phyloP scores from a whole-genome alignment of 2,888 invertebrate species.

The Tachystola acroxantha region DNA sequence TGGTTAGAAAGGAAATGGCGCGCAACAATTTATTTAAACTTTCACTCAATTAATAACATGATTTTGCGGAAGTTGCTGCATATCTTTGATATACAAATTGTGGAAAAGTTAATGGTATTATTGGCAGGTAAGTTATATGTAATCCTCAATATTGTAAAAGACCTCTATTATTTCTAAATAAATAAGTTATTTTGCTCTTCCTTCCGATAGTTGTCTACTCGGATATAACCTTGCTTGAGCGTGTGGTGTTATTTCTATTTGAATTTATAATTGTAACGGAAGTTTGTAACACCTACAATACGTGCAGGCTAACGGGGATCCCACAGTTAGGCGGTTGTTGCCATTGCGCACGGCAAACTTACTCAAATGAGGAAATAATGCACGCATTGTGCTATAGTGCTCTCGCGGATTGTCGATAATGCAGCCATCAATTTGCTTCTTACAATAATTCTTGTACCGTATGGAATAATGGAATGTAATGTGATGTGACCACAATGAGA shows the following conservation, averaged over 20 bases:
- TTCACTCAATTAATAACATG: conserved; percentile 34
- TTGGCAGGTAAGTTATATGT: too few species aligned
- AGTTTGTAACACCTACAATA: conserved; percentile 8
- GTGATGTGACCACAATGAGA: background rate
- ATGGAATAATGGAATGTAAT: conserved; percentile 3
- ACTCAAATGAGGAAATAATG: conserved; percentile 51
- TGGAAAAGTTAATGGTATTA: too few species aligned
- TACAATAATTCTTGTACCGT: conserved; percentile 13
- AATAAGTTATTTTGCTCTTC: too few species aligned
- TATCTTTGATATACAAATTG: conserved; percentile 1
- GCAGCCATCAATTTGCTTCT: conserved; percentile 22
- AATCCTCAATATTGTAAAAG: too few species aligned
- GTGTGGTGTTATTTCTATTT: background rate
- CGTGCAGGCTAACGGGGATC: conserved; percentile 37
- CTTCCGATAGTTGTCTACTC: background rate
- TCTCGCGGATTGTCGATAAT: conserved; percentile 15
- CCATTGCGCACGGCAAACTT: conserved; percentile 34
- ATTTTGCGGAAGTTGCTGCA: conserved; percentile 5
- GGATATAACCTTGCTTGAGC: background rate
- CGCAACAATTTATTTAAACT: conserved; percentile 46
- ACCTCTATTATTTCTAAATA: too few species aligned
- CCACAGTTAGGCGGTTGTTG: conserved; percentile 42
- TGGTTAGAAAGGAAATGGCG: conserved; percentile 54
- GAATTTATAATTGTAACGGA: conserved; percentile 19
- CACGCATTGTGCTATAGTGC: conserved; percentile 2